Base-by-base conservation (phyloP, 1,140 invertebrate species). In the Drosophila murphyi region DNA sequence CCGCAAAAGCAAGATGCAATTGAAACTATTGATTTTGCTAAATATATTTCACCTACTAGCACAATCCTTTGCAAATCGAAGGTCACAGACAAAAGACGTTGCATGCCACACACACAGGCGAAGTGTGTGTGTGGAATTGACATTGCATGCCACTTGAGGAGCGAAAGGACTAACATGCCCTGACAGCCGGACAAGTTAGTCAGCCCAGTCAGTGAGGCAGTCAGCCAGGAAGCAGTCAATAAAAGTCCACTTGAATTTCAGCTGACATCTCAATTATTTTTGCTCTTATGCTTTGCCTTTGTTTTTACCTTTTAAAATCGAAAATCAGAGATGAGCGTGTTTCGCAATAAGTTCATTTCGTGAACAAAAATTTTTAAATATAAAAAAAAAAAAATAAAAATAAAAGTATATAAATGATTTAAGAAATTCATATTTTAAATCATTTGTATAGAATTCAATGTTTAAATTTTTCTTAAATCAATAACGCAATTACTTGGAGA, bases 191-290 rank as follows among this genome's bases (percentile, higher is more conserved):
- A 20, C 47, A 1, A 20, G 28, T 48, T 8, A 43, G 31, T 34
- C 57, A 60, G 43, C 20, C 37, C 72, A 41, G 48, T 54, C 74
- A 55, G 57, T 12, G 52, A 41, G 76, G 61, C 54, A 60, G 52
- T 29, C 70, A 80, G 55, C 56, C 82, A 62, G 75, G 70, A 87
- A 86, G 68, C 76, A 87, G 82, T 88, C 83, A 85, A 88, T 88
- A 85, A 88, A 88, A 88, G 85, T 89, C 85, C 83, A 89, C 85
- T 89, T 89, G 79, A 87, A 85, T 89, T 89, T 89, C 78, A 78
- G 80, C 80, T 82, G 83, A 89, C 83, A 88, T 89, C 77, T 88
- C 83, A 88, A 88, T 88, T 88, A 88, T 89, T 88, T 88, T 68
- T 79, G 77, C 83, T 86, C 68, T 76, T 78, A 63, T 41, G 51